Conservation (phyloP, 2,797 vertebrate species). For the Mastacembelus armatus region DNA sequence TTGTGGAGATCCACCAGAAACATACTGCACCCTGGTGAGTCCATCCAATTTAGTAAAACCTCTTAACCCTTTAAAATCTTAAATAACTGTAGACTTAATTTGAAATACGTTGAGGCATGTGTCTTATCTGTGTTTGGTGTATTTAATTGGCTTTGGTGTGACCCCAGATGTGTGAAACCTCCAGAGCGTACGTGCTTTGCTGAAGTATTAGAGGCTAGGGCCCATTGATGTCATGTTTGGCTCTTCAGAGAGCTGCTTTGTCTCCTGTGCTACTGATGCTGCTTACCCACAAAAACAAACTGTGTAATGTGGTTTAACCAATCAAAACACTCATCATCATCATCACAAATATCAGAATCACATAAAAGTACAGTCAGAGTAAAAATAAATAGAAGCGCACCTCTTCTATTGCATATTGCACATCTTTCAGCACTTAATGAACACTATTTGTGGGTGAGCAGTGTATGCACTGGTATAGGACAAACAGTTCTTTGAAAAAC, state of each 20-base stretch:
- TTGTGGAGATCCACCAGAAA: constrained; percentile 97
- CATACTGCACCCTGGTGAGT: constrained; percentile 98
- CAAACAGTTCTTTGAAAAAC: no score
- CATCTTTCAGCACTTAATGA: no score
- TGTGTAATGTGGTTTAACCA: constrained; percentile 31
- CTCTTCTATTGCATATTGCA: no score
- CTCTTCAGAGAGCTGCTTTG: constrained; percentile 51
- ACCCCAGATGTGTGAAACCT: constrained; percentile 36
- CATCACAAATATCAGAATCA: neutral
- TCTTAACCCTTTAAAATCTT: no score
- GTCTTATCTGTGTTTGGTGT: constrained; percentile 21
- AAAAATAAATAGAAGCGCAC: no score
- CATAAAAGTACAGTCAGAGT: constrained; percentile 12
- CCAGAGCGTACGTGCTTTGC: constrained; percentile 41
- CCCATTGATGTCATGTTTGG: constrained; percentile 58
- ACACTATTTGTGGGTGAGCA: no score
- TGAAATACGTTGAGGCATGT: neutral
- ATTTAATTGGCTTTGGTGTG: constrained; percentile 32
- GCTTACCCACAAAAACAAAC: constrained; percentile 24
- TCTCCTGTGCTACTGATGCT: constrained; percentile 38
- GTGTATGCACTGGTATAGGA: no score
- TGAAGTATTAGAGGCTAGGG: constrained; percentile 40
- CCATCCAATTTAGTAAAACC: neutral
- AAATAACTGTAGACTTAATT: no score
- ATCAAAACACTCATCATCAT: constrained; percentile 17